Evolutionary conservation across 2,888 invertebrate species (phyloP), one percentile per base, ranked within the genome.

Genomic region (Smittia aterrima): DNA sequence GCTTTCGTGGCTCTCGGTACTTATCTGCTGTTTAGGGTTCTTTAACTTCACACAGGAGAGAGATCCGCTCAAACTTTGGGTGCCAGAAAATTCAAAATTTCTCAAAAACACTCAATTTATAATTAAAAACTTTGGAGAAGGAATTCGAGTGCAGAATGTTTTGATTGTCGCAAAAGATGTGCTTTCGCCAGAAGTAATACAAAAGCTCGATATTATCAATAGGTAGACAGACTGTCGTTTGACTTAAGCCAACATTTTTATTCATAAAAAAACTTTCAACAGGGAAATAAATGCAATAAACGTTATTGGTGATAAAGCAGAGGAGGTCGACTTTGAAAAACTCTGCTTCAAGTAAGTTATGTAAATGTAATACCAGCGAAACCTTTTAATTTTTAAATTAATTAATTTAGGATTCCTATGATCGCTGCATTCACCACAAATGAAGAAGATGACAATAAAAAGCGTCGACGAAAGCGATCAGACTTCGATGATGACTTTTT

Each of bases 21-120:
- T 86, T 11, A 54, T 89, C 16, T 88, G 89, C 79, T 83, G 86
- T 73, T 79, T 86, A 75, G 91, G 92, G 40, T 83, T 90, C 70
- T 79, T 88, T 24, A 84, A 85, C 77, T 91, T 92, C 81, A 85
- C 87, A 75, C 88, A 89, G 80, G 92, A 92, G 82, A 90, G 88
- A 79, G 89, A 90, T 82, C 91, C 92, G 0, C 82, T 91, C 78
- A 89, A 89, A 78, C 82, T 92, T 77, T 92, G 92, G 92, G 88
- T 74, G 1, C 91, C 91, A 11, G 87, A 87, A 54, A 86, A 90
- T 54, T 90, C 91, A 0, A 86, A 89, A 75, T 92, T 90, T 79
- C 85, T 87, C 53, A 80, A 82, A 76, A 89, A 91, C 77, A 89
- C 91, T 2, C 87, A 90, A 78, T 92, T 92, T 91, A 85, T 90